Evolutionary conservation across 2,797 vertebrate genomes (phyloP).

Genomic region (Hyperoplus immaculatus): DNA sequence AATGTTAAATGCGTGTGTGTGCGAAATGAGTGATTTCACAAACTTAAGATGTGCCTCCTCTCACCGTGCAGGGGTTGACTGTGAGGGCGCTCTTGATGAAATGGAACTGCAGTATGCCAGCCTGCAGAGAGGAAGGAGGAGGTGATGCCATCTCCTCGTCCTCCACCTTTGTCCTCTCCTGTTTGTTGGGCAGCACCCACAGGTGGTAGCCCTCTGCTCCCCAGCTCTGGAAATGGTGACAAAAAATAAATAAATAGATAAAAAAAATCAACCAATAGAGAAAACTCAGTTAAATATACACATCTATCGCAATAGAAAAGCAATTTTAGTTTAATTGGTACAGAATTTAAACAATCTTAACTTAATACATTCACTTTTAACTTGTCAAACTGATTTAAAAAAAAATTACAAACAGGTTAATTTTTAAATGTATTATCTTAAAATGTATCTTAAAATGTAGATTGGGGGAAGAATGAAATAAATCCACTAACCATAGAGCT

Average conservation of each 20-base stretch:
- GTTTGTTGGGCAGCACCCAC: conserved; percentile 90
- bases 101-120: conserved; percentile 95
- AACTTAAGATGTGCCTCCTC: conserved; percentile 31
- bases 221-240: conserved; percentile 86
- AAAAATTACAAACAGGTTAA: no score
- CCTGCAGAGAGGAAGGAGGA: conserved; percentile 77
- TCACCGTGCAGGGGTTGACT: conserved; percentile 98
- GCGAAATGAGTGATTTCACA: not conserved
- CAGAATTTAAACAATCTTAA: not conserved
- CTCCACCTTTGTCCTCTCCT: conserved; percentile 73
- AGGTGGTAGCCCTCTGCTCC: conserved; percentile 98
- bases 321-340: not conserved
- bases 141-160: conserved; percentile 67
- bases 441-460: not conserved
- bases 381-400: not conserved
- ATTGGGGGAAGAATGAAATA: not conserved
- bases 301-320: no score
- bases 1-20: conserved; percentile 14
- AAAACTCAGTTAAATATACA: not conserved
- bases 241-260: not conserved
- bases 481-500: conserved; percentile 92
- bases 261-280: not conserved
- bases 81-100: conserved; percentile 99
- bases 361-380: not conserved
- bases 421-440: not conserved